phyloP scores from a whole-genome alignment of 2,888 invertebrate genomes.

The Cloeon dipterum region DNA sequence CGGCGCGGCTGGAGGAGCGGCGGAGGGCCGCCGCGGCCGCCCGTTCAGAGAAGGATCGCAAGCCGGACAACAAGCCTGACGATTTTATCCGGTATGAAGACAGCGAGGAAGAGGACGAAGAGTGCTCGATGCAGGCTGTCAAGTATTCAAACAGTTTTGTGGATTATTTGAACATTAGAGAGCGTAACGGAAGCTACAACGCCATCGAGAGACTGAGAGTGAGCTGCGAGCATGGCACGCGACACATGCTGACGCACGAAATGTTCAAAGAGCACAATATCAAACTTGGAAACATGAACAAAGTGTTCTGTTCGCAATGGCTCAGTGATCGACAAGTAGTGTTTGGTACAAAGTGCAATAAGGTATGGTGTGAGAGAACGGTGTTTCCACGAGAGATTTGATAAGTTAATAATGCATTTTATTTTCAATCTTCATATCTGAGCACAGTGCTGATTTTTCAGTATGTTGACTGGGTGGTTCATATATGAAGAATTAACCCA shows the following conservation, averaged over 20 bases:
- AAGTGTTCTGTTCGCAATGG: constrained; percentile 92
- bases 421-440: too few relatives aligned
- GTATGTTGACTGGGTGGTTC: neutral
- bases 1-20: constrained; percentile 48
- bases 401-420: neutral
- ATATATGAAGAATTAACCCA: too few relatives aligned
- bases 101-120: constrained; percentile 68
- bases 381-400: too few relatives aligned
- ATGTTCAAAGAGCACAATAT: constrained; percentile 70
- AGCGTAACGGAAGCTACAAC: constrained; percentile 32
- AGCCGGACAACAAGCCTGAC: constrained; percentile 71
- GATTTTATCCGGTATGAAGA: constrained; percentile 79
- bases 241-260: constrained; percentile 74
- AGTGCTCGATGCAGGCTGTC: constrained; percentile 33
- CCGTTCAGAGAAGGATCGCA: constrained; percentile 44
- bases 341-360: constrained; percentile 93
- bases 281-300: constrained; percentile 65
- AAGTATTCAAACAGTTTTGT: constrained; percentile 43
- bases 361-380: constrained; percentile 37
- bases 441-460: too few relatives aligned
- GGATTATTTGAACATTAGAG: constrained; percentile 59
- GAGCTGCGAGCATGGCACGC: constrained; percentile 56
- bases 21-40: constrained; percentile 36
- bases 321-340: constrained; percentile 84
- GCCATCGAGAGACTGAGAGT: constrained; percentile 50